A percentile compares a stretch with the other conserved stretches of the same genome.
Evolutionary conservation across 2,113 vertebrate species (phyloP).

Genomic region (Sphaerodactylus townsendi): DNA sequence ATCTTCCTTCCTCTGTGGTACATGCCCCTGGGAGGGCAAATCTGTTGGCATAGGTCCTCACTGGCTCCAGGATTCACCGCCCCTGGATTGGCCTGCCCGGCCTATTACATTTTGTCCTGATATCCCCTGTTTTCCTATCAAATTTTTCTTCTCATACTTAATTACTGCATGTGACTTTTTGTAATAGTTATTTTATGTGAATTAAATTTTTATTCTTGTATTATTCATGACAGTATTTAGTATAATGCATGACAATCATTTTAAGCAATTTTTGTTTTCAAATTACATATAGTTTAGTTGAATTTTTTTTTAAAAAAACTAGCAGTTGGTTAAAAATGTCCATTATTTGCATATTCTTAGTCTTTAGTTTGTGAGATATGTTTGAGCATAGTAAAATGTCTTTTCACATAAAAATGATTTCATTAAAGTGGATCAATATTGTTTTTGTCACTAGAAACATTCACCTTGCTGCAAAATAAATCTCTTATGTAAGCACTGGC

Average conservation of each 20-base stretch:
- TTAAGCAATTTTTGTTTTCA: background rate
- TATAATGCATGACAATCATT: too few species aligned
- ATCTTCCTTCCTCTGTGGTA: too few species aligned
- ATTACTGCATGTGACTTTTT: background rate
- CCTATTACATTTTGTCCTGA: background rate
- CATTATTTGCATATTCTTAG: background rate
- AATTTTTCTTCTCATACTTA: background rate
- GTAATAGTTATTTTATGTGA: background rate
- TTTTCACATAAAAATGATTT: background rate
- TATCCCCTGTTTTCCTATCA: background rate
- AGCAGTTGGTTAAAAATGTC: background rate
- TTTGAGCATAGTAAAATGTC: background rate
- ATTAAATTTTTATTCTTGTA: background rate
- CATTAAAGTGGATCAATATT: background rate
- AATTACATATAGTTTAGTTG: background rate
- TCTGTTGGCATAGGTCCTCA: too few species aligned
- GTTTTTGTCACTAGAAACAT: background rate
- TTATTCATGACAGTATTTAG: background rate
- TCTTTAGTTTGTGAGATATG: background rate
- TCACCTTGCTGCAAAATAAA: background rate
- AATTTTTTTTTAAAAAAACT: background rate
- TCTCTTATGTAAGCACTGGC: slow-evolving; percentile 9
- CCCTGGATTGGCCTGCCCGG: too few species aligned
- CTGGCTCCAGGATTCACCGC: too few species aligned
- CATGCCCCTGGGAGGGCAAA: too few species aligned